Evolutionary conservation across 1,140 invertebrate species (phyloP).

Genomic region (Harpegnathos saltator): DNA sequence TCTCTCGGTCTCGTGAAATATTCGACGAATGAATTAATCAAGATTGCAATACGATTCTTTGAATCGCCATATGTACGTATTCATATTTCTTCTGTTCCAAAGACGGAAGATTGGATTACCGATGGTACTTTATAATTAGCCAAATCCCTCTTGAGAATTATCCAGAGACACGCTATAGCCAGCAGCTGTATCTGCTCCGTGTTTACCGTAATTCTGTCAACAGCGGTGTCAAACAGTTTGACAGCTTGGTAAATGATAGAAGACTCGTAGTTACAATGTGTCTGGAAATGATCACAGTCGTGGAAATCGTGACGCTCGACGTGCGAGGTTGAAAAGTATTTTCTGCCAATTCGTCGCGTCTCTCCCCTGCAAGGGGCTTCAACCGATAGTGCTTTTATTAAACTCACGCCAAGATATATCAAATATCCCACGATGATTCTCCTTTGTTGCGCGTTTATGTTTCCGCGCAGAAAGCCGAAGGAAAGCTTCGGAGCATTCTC

Average conservation of each 20-base stretch:
- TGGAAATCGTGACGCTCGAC: not conserved
- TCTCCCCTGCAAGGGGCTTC: no score
- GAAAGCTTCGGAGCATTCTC: conserved; percentile 32
- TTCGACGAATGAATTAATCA: conserved; percentile 30
- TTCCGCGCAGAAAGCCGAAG: conserved; percentile 35
- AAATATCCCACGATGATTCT: conserved; percentile 70
- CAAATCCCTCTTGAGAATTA: conserved; percentile 70
- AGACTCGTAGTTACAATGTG: conserved; percentile 63
- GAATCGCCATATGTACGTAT: conserved; percentile 2
- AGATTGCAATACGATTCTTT: not conserved
- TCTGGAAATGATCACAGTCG: conserved; percentile 50
- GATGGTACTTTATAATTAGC: conserved; percentile 64
- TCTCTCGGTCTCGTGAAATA: conserved; percentile 17
- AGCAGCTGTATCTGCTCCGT: conserved; percentile 62
- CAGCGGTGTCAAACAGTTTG: conserved; percentile 73
- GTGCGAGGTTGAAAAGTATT: no score
- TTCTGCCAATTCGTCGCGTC: no score
- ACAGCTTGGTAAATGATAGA: conserved; percentile 73
- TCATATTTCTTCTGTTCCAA: not conserved
- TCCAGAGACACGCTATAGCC: conserved; percentile 74
- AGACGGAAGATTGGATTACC: conserved; percentile 54
- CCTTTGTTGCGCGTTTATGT: conserved; percentile 69
- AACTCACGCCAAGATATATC: conserved; percentile 64
- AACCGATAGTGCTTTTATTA: not conserved
- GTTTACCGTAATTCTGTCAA: conserved; percentile 51